Evolutionary conservation across 2,888 invertebrate genomes (phyloP).

Genomic region (Pachydiplax longipennis): DNA sequence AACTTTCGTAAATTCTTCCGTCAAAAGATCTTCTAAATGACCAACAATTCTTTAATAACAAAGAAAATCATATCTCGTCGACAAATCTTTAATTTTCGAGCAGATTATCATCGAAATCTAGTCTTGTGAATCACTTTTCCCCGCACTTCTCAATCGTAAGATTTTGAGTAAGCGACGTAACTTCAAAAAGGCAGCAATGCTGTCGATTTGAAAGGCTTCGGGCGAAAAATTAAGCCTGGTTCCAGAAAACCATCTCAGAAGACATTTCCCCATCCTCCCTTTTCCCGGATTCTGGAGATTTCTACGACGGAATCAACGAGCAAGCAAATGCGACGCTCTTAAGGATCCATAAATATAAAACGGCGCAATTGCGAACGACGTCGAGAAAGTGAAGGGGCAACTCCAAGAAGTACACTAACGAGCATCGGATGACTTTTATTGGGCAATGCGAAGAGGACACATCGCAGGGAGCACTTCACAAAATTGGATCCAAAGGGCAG

Average conservation of each 20-base stretch:
- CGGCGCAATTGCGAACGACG: neutral
- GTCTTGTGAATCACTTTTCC: too few relatives aligned
- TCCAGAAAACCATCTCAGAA: neutral
- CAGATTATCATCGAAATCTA: too few relatives aligned
- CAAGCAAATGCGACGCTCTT: neutral
- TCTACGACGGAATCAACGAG: conserved; percentile 10
- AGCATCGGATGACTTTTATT: conserved; percentile 1
- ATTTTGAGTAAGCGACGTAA: too few relatives aligned
- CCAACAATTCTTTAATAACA: too few relatives aligned
- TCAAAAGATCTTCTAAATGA: too few relatives aligned
- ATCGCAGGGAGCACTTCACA: neutral
- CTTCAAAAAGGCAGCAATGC: too few relatives aligned
- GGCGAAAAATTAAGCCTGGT: neutral
- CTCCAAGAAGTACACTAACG: neutral
- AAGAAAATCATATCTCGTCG: too few relatives aligned
- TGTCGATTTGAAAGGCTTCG: too few relatives aligned
- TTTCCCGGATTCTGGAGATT: neutral
- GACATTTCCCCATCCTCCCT: neutral
- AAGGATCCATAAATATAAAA: neutral
- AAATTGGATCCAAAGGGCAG: conserved; percentile 18
- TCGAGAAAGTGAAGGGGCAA: neutral
- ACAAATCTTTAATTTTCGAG: too few relatives aligned
- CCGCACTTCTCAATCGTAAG: too few relatives aligned
- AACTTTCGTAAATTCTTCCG: too few relatives aligned
- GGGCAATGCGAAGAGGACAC: neutral